Evolutionary conservation across 2,797 vertebrate genomes (phyloP), one percentile per base, ranked within the genome.

Genomic region (Xenops minutus): DNA sequence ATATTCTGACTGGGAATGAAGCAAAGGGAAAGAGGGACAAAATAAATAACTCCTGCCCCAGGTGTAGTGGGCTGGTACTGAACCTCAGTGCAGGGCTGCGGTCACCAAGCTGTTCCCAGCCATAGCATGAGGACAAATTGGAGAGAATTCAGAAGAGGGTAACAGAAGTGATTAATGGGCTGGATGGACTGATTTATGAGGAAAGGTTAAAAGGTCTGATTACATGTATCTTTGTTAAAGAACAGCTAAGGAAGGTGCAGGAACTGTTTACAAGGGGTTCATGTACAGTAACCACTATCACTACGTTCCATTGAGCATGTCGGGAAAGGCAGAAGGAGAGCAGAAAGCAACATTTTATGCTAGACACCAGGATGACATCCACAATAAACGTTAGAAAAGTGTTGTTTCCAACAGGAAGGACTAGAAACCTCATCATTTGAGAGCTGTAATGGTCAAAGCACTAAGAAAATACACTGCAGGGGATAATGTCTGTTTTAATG

Each of bases 381-480:
- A 0, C 41, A 71, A 71, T 54, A 87, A 92, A 78, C 3, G 21
- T 29, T 64, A 93, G 44, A 85, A 93, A 79, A 69, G 52, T 76
- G 83, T 58, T 55, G 14, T 62, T 95, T 97, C 71, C 77, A 92
- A 89, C 0, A 11, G 79, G 59, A 95, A 92, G 71, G 68, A 82
- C 76, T 79, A 87, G 83, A 72, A 96, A 86, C 72, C 71, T 92
- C 88, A 80, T 62, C 61, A 73, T 84, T 77, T 5, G 36, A 93
- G 61, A 92, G 77, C 77, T 80, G 88, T 79, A 96, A 96, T 58
- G 88, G 96, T 93, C 92, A 85, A 95, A 95, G 81, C 89, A 55
- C 83, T 95, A 92, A 82, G 91, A 97, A 95, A 95, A 97, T 85
- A 96, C 80, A 87, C 95, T 94, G 85, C 91, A 80, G 92, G 93